These are phyloP conservation scores for human DNA, from an alignment of 2,113 vertebrate species.

Conservation along the genomic window DNA sequence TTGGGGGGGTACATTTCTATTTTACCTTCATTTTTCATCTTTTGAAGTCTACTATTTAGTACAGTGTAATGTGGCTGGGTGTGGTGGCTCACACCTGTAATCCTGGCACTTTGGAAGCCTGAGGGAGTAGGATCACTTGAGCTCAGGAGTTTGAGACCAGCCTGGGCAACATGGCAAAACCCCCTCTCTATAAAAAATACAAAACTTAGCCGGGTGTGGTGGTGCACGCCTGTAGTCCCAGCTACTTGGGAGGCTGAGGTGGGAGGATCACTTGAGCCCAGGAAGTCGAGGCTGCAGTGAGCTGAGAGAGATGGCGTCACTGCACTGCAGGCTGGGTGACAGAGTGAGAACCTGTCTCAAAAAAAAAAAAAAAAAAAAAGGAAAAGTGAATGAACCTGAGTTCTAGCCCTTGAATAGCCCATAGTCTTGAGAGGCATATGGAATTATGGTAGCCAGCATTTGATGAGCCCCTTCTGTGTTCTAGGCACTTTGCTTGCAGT, in stretches of 20 bases:
- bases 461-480: background rate
- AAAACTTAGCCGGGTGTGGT: background rate
- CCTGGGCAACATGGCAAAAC: too few species aligned
- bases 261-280: background rate
- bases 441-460: background rate
- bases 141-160: too few species aligned
- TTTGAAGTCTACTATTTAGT: slow-evolving; percentile 26
- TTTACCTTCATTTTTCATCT: slow-evolving; percentile 2
- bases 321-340: background rate
- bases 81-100: background rate
- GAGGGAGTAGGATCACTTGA: background rate
- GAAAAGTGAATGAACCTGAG: background rate
- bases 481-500: background rate
- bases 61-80: background rate
- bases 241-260: background rate
- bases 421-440: background rate
- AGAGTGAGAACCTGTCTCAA: background rate
- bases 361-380: background rate
- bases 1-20: background rate
- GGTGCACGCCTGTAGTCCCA: background rate
- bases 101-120: background rate
- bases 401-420: background rate
- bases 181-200: too few species aligned
- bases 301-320: background rate
- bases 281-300: background rate